Evolutionary conservation across 1,140 invertebrate genomes (phyloP), one percentile per base, ranked within the genome.

Genomic region (Littorina saxatilis): DNA sequence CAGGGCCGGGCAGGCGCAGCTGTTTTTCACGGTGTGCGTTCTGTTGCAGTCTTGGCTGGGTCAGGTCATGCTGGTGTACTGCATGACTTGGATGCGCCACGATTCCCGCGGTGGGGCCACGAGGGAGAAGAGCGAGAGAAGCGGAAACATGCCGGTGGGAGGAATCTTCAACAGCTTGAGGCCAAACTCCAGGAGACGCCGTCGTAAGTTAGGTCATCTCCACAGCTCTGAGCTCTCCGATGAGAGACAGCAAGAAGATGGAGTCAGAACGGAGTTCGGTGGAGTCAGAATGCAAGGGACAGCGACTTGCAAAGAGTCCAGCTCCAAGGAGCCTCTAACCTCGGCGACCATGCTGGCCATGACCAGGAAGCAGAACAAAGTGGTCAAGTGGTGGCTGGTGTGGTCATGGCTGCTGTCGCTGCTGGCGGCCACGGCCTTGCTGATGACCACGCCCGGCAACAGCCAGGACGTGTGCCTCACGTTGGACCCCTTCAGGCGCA

Each of bases 1-100:
- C 76, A 63, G 40, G 7, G 58, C 58, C 15, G 76, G 76, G 20
- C n/a, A 27, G 15, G 55, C 20, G 55, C 55, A 78, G 76, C 29
- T 37, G 55, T 78, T 78, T 39, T 39, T 78, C 7, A 37, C 55
- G 17, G 55, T 78, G 1, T 5, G 35, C 32, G 39, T 27, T 1
- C 27, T 78, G 52, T 11, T 78, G 35, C 76, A 78, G 76, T 78
- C 76, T 1, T 78, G 76, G 76, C 20, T 78, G 55, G 76, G 50
- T 2, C 76, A 78, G 35, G 55, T 78, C 52, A 63, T 78, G 76
- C 9, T 63, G 35, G 17, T 66, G 35, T 43, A 40, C 2, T 39
- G 39, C n/a, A 11, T 32, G 3, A 43, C 37, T 17, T 29, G 0
- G 70, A 23, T n/a, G 13, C n/a, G n/a, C n/a, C n/a, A n/a, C n/a